A percentile compares a stretch with the other conserved stretches of the same genome.
Evolutionary conservation across 2,113 vertebrate species (phyloP).

Genomic region (Vombatus ursinus): DNA sequence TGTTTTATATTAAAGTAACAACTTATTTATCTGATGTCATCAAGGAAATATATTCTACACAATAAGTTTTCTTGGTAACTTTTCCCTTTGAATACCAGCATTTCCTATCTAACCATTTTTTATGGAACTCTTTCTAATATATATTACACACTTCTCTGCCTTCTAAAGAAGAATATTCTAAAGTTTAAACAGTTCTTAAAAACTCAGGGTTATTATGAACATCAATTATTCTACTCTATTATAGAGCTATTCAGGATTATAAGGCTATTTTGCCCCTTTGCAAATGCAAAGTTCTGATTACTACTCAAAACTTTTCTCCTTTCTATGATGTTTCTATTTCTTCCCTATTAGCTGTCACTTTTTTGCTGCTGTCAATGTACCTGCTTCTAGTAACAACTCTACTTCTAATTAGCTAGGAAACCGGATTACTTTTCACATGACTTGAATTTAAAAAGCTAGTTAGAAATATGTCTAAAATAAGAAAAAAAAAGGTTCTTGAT

Average conservation of each 20-base stretch:
- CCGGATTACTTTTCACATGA: not conserved
- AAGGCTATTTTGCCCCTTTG: constrained; percentile 15
- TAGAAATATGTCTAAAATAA: constrained; percentile 45
- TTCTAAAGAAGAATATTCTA: constrained; percentile 37
- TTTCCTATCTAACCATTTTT: constrained; percentile 33
- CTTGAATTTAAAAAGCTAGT: constrained; percentile 15
- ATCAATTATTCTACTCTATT: not conserved
- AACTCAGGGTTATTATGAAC: not conserved
- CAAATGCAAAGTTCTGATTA: constrained; percentile 26
- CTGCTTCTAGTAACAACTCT: not conserved
- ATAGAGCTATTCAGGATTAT: not conserved
- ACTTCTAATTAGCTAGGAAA: constrained; percentile 31
- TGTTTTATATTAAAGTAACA: not conserved
- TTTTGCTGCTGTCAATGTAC: not conserved
- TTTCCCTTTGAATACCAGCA: constrained; percentile 8
- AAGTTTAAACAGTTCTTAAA: constrained; percentile 52
- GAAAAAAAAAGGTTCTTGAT: not conserved
- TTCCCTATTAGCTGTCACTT: constrained; percentile 15
- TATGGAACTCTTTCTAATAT: constrained; percentile 50
- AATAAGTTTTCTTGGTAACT: constrained; percentile 40
- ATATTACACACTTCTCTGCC: constrained; percentile 5
- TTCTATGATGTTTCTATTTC: constrained; percentile 24
- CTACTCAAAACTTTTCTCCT: constrained; percentile 14
- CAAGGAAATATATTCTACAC: constrained; percentile 14
- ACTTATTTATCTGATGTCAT: constrained; percentile 26